Percentiles rank a stretch among this genome's conserved stretches.
Conservation (phyloP, 2,888 invertebrate species). For the Ophion costatus region DNA sequence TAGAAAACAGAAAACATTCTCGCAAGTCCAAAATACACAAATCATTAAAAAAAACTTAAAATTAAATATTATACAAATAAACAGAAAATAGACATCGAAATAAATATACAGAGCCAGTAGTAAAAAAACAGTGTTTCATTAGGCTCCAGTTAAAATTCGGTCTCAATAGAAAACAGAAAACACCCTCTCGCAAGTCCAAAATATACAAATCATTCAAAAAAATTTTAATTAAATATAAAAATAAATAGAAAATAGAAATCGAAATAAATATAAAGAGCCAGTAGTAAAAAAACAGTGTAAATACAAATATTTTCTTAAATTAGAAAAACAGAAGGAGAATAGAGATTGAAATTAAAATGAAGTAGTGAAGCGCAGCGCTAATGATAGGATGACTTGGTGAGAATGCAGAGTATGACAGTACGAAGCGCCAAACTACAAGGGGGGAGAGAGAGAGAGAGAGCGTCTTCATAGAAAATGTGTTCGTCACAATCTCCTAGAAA, state of each 20-base stretch:
- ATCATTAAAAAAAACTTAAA: background rate
- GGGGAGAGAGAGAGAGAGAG: too few species aligned
- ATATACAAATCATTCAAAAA: background rate
- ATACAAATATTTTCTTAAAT: background rate
- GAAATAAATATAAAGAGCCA: background rate
- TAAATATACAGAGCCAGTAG: too few species aligned
- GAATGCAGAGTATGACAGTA: background rate
- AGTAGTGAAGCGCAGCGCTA: background rate
- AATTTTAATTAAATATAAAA: background rate
- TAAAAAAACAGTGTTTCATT: background rate
- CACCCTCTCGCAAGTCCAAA: background rate
- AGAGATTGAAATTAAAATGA: background rate
- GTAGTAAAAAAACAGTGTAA: background rate
- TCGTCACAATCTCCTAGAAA: background rate
- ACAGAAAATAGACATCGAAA: too few species aligned
- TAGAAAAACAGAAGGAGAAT: background rate
- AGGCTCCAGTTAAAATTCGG: background rate
- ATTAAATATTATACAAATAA: too few species aligned
- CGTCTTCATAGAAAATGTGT: background rate
- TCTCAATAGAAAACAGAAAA: too few species aligned
- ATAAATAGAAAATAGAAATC: background rate
- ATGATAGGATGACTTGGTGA: background rate
- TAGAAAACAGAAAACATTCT: too few species aligned
- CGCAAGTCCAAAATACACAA: background rate
- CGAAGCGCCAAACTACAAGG: background rate